Percentiles rank a stretch among this genome's conserved stretches.
Evolutionary conservation across 2,888 invertebrate species (phyloP).

Genomic region (Agrotis clavis): DNA sequence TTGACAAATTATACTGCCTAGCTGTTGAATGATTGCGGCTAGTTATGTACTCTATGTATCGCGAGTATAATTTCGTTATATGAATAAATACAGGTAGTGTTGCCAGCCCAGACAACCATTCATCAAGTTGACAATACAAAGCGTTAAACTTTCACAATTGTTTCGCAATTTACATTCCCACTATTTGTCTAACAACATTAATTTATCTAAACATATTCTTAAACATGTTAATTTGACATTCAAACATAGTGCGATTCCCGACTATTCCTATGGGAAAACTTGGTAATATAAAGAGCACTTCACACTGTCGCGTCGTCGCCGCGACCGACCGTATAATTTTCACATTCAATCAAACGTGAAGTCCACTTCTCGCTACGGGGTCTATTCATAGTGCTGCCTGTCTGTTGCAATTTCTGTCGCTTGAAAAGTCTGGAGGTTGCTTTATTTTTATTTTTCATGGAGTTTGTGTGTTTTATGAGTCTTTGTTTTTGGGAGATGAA

Average conservation of each 20-base stretch:
- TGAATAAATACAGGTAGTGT: slow-evolving; percentile 21
- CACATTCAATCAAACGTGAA: slow-evolving; percentile 83
- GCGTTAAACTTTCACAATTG: slow-evolving; percentile 36
- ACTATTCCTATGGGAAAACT: slow-evolving; percentile 67
- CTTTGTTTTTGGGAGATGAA: slow-evolving; percentile 54
- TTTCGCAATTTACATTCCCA: slow-evolving; percentile 35
- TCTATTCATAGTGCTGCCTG: slow-evolving; percentile 74
- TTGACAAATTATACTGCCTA: slow-evolving; percentile 16
- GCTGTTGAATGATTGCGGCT: slow-evolving; percentile 19
- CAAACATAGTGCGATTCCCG: slow-evolving; percentile 56
- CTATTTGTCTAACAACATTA: slow-evolving; percentile 51
- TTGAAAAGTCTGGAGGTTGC: slow-evolving; percentile 44
- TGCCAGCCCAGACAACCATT: slow-evolving; percentile 25
- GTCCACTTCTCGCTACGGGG: slow-evolving; percentile 72
- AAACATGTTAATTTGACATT: slow-evolving; percentile 63
- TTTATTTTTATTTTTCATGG: slow-evolving; percentile 51
- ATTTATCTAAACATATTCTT: slow-evolving; percentile 51
- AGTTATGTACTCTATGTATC: neutral
- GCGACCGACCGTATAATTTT: slow-evolving; percentile 78
- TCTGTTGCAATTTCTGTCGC: slow-evolving; percentile 52
- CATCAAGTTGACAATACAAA: slow-evolving; percentile 43
- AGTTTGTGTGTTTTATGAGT: slow-evolving; percentile 45
- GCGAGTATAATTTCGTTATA: neutral
- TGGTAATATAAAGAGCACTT: slow-evolving; percentile 61
- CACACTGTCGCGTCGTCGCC: slow-evolving; percentile 64